These are phyloP conservation scores for Leistus spinibarbis DNA, from an alignment of 2,888 invertebrate genomes.

Conservation along the genomic window DNA sequence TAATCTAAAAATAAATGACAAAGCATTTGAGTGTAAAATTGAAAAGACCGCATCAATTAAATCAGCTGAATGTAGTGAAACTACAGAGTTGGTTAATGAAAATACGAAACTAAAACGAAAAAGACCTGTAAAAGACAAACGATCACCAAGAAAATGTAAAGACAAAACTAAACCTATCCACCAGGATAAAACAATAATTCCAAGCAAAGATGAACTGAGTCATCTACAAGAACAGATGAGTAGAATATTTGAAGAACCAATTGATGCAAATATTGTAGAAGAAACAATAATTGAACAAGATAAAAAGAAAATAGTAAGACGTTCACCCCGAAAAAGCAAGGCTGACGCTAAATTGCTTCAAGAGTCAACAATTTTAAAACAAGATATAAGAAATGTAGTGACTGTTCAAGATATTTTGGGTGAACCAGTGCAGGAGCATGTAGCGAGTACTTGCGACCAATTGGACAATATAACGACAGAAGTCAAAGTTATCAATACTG, in stretches of 20 bases:
- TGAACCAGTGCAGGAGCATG: not conserved
- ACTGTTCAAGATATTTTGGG: not conserved
- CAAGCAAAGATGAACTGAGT: not conserved
- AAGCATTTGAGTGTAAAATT: no score
- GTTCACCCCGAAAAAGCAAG: not conserved
- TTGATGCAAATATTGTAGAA: not conserved
- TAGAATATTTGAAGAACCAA: not conserved
- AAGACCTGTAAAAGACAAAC: not conserved
- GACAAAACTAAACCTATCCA: not conserved
- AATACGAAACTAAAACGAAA: not conserved
- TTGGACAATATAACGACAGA: not conserved
- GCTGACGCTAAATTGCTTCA: not conserved
- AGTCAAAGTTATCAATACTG: no score
- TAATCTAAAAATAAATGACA: no score
- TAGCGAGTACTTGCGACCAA: not conserved
- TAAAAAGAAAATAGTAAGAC: not conserved
- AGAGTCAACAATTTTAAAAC: not conserved
- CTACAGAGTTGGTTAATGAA: not conserved
- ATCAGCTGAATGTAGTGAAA: not conserved
- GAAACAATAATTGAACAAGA: not conserved
- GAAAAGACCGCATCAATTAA: no score
- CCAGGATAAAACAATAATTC: not conserved
- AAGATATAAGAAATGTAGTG: not conserved
- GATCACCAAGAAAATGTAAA: not conserved
- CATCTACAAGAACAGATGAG: not conserved